These are phyloP conservation scores for Dicrostonyx torquatus DNA, from an alignment of 2,797 vertebrate species.

Conservation along the genomic window DNA sequence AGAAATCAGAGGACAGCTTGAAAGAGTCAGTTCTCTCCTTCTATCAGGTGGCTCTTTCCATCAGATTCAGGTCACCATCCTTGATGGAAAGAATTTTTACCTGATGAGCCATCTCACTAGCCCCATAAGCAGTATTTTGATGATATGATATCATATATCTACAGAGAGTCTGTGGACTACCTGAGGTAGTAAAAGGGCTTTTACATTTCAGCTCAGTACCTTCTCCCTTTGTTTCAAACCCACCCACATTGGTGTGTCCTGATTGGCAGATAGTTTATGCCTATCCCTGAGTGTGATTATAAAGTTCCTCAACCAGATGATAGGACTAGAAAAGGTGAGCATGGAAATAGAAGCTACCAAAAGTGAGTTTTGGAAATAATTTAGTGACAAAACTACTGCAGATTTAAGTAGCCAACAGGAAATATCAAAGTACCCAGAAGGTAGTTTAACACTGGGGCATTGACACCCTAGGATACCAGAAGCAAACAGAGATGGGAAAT, in stretches of 20 bases:
- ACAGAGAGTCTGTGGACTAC: background rate
- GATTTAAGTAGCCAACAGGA: conserved; percentile 22
- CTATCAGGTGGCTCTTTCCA: background rate
- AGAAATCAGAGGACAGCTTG: background rate
- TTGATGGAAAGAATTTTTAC: background rate
- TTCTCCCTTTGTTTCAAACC: background rate
- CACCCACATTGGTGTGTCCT: background rate
- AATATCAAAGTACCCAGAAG: background rate
- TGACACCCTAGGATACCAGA: background rate
- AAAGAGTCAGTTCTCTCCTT: background rate
- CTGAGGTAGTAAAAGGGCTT: background rate
- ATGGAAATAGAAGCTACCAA: conserved; percentile 6
- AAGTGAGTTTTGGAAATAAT: conserved; percentile 9
- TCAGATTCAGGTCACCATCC: background rate
- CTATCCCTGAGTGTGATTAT: background rate
- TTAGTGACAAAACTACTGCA: background rate
- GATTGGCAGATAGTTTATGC: background rate
- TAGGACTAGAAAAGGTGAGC: background rate
- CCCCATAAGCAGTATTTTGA: background rate
- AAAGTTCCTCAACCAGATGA: background rate
- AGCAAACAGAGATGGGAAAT: background rate
- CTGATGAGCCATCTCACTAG: background rate
- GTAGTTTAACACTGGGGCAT: background rate
- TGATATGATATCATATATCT: background rate
- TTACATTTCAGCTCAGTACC: background rate